phyloP scores from a whole-genome alignment of 2,888 invertebrate species.

The Deilephila elpenor region DNA sequence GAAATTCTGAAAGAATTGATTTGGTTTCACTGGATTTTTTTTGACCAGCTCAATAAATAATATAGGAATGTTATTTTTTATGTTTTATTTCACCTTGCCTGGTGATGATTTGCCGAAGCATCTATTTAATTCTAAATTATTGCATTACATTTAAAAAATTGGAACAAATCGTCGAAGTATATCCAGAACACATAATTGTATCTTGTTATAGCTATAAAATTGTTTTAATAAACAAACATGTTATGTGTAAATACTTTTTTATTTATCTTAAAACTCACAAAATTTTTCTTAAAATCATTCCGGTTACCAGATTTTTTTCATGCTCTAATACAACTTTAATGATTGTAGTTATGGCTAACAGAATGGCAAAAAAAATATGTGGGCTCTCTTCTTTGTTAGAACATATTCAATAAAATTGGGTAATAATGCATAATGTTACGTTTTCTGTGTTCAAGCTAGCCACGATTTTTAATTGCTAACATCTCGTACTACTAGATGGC shows the following conservation, averaged over 20 bases:
- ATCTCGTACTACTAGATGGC: too few species aligned
- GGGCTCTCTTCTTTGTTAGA: too few species aligned
- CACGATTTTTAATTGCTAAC: too few species aligned
- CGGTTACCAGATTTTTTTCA: neutral
- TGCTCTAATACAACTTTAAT: too few species aligned
- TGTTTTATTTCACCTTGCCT: neutral
- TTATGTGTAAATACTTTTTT: slow-evolving; percentile 4
- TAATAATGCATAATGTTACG: too few species aligned
- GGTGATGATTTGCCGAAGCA: neutral
- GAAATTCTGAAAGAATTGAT: neutral
- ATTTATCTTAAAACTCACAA: neutral
- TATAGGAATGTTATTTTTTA: neutral
- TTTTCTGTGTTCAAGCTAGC: too few species aligned
- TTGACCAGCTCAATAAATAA: neutral
- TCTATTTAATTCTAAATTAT: neutral
- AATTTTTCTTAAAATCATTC: neutral
- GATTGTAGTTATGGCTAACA: too few species aligned
- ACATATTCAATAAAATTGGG: too few species aligned
- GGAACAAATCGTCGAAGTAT: neutral
- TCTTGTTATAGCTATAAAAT: slow-evolving; percentile 12
- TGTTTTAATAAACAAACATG: slow-evolving; percentile 24
- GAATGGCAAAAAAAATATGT: too few species aligned
- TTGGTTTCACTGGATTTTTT: neutral
- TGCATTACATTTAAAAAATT: neutral
- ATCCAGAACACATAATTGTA: slow-evolving; percentile 9